Base-by-base conservation (phyloP, 2,888 invertebrate species). In the Parnassius apollo region DNA sequence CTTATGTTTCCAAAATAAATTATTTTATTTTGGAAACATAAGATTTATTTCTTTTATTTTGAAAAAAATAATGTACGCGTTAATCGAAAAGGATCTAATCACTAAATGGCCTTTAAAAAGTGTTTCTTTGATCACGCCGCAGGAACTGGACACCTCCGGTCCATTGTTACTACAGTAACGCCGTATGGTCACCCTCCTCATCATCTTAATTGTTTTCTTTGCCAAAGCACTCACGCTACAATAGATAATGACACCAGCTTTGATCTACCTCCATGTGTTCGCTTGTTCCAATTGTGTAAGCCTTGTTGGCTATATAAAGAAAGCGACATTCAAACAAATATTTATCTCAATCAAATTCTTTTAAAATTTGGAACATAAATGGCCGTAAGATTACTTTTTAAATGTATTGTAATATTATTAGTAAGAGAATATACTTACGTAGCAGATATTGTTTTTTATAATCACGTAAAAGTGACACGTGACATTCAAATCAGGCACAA, bases 121-220 rank as follows among this genome's bases (percentile, higher is more conserved):
- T 65, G 66, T 62, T 65, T 73, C 82, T 88, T 85, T 88, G 86
- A 88, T 84, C 78, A 71, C 66, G 70, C 65, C 66, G 62, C 76
- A 80, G 91, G 90, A 88, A 87, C 83, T 80, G 79, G 69, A 74
- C 68, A 81, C 81, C 78, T 86, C 86, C 85, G 83, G 81, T 59
- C 76, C 72, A 81, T 85, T 86, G 88, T 89, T 79, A 12, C 22
- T 18, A 46, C 42, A 25, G 62, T 67, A 74, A 68, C 75, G 74
- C 71, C 75, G 66, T 70, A 70, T 76, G 80, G 80, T 77, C 82
- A 78, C 85, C 85, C 85, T 71, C 75, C 75, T 81, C 87, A 89
- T 89, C 82, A 82, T 83, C 86, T 83, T 89, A 86, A 89, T 90
- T 90, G 89, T 88, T 88, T 88, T 88, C 88, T 88, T 89, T 83